phyloP scores from a whole-genome alignment of 1,140 invertebrate genomes.

The Armadillidium nasatum region DNA sequence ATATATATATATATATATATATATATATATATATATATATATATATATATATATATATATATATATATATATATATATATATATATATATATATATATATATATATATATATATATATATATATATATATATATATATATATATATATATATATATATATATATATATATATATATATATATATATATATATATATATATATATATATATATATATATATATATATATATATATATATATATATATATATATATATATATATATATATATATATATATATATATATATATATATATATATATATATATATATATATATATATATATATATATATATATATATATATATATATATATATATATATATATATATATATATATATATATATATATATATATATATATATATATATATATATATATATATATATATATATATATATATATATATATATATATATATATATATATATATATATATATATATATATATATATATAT shows the following conservation, averaged over 20 bases:
- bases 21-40: neutral
- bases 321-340: neutral
- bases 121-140: conserved; percentile 10
- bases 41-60: neutral
- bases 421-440: too few relatives aligned
- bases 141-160: conserved; percentile 7
- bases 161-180: conserved; percentile 16
- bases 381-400: neutral
- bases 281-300: too few relatives aligned
- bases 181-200: conserved; percentile 18
- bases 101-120: conserved; percentile 13
- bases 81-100: neutral
- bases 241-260: too few relatives aligned
- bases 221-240: too few relatives aligned
- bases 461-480: conserved; percentile 10
- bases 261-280: too few relatives aligned
- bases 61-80: neutral
- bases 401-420: neutral
- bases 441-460: neutral
- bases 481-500: conserved; percentile 9
- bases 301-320: neutral
- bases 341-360: neutral
- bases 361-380: neutral
- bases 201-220: conserved; percentile 19
- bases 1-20: too few relatives aligned